Conservation (phyloP, 64 coral and sea anemone genomes). For the Hydrozoanthus tunicans region DNA sequence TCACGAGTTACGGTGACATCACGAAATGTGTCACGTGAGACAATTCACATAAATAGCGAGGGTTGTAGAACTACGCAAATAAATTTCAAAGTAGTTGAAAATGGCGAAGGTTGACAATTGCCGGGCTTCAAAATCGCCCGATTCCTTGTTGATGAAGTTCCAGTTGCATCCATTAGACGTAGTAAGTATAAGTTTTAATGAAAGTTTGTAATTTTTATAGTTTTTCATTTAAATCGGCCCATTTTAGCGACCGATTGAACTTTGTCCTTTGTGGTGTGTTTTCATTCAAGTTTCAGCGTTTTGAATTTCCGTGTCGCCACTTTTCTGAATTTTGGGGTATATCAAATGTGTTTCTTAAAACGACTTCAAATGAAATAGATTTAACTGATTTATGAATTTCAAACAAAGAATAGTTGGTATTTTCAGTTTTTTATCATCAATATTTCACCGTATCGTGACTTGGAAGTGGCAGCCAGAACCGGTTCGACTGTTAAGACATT, state of each 20-base stretch:
- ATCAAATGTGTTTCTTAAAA: not conserved
- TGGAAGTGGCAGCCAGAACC: not conserved
- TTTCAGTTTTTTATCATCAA: not conserved
- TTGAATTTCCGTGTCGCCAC: not conserved
- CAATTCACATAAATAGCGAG: not conserved
- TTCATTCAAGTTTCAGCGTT: not conserved
- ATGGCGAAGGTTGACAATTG: slow-evolving; percentile 47
- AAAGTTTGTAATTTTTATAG: not conserved
- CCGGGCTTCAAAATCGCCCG: slow-evolving; percentile 52
- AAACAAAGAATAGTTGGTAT: not conserved
- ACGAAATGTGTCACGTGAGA: not conserved
- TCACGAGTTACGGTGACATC: no score
- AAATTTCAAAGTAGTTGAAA: not conserved
- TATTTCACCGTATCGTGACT: not conserved
- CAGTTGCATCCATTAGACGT: slow-evolving; percentile 62
- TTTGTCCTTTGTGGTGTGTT: not conserved
- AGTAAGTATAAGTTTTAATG: slow-evolving; percentile 25
- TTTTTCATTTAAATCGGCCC: slow-evolving; percentile 15
- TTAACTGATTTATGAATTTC: not conserved
- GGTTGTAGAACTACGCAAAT: not conserved
- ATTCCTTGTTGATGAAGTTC: slow-evolving; percentile 65
- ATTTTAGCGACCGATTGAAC: slow-evolving; percentile 2
- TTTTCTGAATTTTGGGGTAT: not conserved
- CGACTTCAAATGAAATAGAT: not conserved
- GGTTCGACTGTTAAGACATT: no score